These are phyloP conservation scores for Antennarius maculatus DNA, from an alignment of 2,797 vertebrate genomes.

Conservation along the genomic window DNA sequence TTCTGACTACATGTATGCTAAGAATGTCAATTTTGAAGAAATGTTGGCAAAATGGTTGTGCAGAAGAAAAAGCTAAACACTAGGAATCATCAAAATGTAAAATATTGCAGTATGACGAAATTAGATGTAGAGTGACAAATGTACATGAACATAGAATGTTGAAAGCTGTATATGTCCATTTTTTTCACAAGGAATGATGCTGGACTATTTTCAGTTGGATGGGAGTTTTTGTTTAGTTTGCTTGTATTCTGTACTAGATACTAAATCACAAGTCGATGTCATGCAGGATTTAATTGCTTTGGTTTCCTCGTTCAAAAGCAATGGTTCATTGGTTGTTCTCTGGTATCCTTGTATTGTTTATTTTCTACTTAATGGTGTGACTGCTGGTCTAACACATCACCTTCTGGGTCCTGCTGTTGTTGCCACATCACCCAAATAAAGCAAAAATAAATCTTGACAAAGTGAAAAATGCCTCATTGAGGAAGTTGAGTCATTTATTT, in stretches of 20 bases:
- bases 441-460: conserved; percentile 59
- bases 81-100: conserved; percentile 45
- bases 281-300: conserved; percentile 75
- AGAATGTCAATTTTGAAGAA: conserved; percentile 52
- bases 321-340: conserved; percentile 54
- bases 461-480: not conserved
- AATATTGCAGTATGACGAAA: conserved; percentile 47
- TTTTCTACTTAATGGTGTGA: conserved; percentile 71
- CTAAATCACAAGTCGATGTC: conserved; percentile 62
- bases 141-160: conserved; percentile 42
- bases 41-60: conserved; percentile 29
- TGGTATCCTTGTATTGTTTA: conserved; percentile 60
- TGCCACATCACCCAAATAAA: conserved; percentile 59
- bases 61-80: conserved; percentile 33
- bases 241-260: conserved; percentile 60
- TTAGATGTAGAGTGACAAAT: conserved; percentile 29
- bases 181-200: conserved; percentile 38
- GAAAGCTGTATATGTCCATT: conserved; percentile 46
- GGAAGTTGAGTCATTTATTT: not conserved
- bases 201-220: conserved; percentile 49
- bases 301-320: conserved; percentile 67
- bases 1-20: conserved; percentile 34
- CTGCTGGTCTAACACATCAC: conserved; percentile 62
- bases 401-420: conserved; percentile 58
- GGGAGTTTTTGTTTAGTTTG: conserved; percentile 43